Evolutionary conservation across 2,113 vertebrate species (phyloP), one percentile per base, ranked within the genome.

Genomic region (Jacana jacana): DNA sequence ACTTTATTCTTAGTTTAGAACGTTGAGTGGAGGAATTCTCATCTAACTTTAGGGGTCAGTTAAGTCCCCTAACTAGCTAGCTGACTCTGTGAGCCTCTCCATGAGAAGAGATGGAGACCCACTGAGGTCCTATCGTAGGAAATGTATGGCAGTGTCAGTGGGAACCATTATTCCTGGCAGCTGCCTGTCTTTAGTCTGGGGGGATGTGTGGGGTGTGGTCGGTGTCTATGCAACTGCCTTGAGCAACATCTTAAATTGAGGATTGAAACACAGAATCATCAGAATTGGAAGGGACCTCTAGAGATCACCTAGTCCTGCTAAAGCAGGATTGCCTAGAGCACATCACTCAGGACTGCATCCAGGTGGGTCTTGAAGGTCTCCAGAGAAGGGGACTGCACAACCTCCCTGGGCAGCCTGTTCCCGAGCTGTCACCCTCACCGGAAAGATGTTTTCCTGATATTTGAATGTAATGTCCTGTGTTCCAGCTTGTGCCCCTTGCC

Each of bases 1-100:
- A 70, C 51, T 87, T 93, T 84, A 76, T 85, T 87, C 48, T 78
- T 44, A 63, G 19, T 66, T 88, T 66, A 75, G 37, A 89, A 39
- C 30, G 42, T 71, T 5, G 18, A 31, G 14, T 66, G 51, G 33
- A 73, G n/a, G 22, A 63, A 37, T 86, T 87, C 11, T 92, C 16
- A 13, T 70, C 19, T 46, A 78, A 75, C 22, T 94, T 89, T 46
- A 64, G 6, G 37, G 24, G 18, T 66, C 60, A 49, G 1, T 51
- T n/a, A 70, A 73, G 20, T 54, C 13, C 12, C 30, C 10, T 84
- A 75, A 81, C 52, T 39, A 84, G 12, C 52, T 39, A 84, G 12
- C 13, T 48, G 20, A 57, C 52, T 30, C 52, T 10, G 11, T 54
- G 52, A 54, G 16, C 28, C 28, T 27, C 16, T 54, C 28, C 52